Evolutionary conservation across 2,113 vertebrate species (phyloP).

Genomic region (Heterotilapia buettikoferi): DNA sequence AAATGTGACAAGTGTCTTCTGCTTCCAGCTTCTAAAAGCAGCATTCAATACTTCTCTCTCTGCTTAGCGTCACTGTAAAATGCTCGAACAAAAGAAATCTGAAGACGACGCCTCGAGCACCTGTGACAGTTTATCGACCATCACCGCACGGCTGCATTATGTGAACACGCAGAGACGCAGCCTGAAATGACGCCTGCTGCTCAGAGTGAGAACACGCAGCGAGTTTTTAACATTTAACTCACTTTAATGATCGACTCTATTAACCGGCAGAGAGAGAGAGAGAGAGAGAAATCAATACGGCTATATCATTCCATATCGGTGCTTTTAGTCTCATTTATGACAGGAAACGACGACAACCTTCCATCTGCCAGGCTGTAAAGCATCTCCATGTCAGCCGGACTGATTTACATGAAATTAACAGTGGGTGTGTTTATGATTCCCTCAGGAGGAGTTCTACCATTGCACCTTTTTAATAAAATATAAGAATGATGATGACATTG

Average conservation of each 20-base stretch:
- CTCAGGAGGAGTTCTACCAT: background rate
- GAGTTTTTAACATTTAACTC: background rate
- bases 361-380: background rate
- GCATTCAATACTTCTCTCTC: background rate
- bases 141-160: background rate
- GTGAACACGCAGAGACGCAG: background rate
- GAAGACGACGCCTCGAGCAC: background rate
- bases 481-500: background rate
- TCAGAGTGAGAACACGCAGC: background rate
- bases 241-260: background rate
- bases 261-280: background rate
- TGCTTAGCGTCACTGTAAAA: background rate
- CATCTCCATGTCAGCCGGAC: background rate
- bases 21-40: background rate
- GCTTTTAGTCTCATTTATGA: constrained; percentile 4
- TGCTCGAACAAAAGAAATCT: background rate
- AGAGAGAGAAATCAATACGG: constrained; percentile 7
- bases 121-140: background rate
- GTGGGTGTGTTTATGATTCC: background rate
- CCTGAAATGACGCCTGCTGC: background rate
- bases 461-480: background rate
- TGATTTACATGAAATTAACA: background rate
- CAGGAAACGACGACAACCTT: background rate
- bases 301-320: background rate
- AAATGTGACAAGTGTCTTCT: background rate